These are phyloP conservation scores for Paramacrobiotus metropolitanus DNA, from an alignment of 1,140 invertebrate genomes.

Conservation along the genomic window DNA sequence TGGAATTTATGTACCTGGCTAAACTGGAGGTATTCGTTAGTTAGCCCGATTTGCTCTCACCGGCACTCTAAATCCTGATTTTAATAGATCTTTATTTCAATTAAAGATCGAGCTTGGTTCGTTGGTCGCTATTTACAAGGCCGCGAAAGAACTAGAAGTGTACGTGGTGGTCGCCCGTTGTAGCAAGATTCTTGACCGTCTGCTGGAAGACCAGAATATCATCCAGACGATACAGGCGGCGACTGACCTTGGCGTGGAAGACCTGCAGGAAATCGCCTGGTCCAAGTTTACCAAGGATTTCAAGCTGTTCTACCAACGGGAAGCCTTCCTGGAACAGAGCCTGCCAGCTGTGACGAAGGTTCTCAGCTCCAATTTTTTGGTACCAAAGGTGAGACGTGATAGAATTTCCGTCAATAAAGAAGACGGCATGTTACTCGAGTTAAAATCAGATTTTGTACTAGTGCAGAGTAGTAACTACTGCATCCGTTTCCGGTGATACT, in stretches of 20 bases:
- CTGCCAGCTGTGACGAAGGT: not conserved
- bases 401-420: too few species aligned
- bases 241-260: not conserved
- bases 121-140: not conserved
- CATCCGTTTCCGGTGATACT: too few species aligned
- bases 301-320: not conserved
- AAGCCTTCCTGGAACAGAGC: not conserved
- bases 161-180: not conserved
- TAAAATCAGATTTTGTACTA: too few species aligned
- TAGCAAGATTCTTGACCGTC: not conserved
- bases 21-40: not conserved
- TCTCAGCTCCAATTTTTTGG: not conserved
- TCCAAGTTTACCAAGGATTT: conserved; percentile 1
- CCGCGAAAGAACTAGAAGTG: not conserved
- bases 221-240: not conserved
- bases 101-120: not conserved
- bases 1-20: not conserved
- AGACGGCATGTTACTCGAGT: too few species aligned
- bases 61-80: not conserved
- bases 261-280: not conserved
- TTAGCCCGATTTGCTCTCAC: not conserved
- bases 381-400: not conserved
- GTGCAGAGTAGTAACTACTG: too few species aligned
- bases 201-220: not conserved
- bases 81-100: not conserved